Conservation (phyloP, 2,113 vertebrate genomes). For the Lucifuga dentata region DNA sequence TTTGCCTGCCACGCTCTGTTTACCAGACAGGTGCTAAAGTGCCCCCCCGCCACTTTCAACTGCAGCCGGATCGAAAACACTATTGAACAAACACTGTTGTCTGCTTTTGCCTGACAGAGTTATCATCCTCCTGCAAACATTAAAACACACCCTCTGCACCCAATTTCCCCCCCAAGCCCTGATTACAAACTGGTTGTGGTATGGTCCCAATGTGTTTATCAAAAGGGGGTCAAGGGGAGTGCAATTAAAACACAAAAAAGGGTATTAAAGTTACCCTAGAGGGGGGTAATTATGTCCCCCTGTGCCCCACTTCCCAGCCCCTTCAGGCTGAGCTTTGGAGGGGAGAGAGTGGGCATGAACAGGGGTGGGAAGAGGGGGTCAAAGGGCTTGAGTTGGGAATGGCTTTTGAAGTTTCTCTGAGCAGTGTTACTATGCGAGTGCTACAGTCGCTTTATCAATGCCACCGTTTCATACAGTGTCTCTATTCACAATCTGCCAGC, state of each 20-base stretch:
- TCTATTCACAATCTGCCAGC: slow-evolving; percentile 40
- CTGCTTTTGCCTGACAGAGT: slow-evolving; percentile 63
- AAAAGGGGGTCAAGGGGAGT: slow-evolving; percentile 71
- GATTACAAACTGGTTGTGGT: slow-evolving; percentile 77
- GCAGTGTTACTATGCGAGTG: slow-evolving; percentile 50
- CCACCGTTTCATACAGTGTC: slow-evolving; percentile 68
- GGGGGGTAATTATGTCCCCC: slow-evolving; percentile 81
- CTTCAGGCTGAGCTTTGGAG: slow-evolving; percentile 62
- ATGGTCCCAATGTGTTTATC: slow-evolving; percentile 80
- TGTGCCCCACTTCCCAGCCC: slow-evolving; percentile 66
- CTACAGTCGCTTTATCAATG: slow-evolving; percentile 74
- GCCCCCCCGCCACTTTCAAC: slow-evolving; percentile 66
- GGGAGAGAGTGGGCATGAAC: slow-evolving; percentile 57
- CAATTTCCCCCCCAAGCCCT: slow-evolving; percentile 31
- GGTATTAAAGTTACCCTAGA: slow-evolving; percentile 81
- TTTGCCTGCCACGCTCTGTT: slow-evolving; percentile 70
- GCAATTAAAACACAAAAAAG: slow-evolving; percentile 85
- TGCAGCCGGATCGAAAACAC: slow-evolving; percentile 68
- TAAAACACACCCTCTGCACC: slow-evolving; percentile 43
- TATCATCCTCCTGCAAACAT: slow-evolving; percentile 61
- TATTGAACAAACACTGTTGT: slow-evolving; percentile 67
- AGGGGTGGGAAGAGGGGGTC: slow-evolving; percentile 61
- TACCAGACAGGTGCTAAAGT: slow-evolving; percentile 64
- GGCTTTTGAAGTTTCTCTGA: slow-evolving; percentile 75
- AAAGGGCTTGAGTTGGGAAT: slow-evolving; percentile 66